phyloP scores from a whole-genome alignment of 2,113 vertebrate genomes.

The Nyctereutes procyonoides region DNA sequence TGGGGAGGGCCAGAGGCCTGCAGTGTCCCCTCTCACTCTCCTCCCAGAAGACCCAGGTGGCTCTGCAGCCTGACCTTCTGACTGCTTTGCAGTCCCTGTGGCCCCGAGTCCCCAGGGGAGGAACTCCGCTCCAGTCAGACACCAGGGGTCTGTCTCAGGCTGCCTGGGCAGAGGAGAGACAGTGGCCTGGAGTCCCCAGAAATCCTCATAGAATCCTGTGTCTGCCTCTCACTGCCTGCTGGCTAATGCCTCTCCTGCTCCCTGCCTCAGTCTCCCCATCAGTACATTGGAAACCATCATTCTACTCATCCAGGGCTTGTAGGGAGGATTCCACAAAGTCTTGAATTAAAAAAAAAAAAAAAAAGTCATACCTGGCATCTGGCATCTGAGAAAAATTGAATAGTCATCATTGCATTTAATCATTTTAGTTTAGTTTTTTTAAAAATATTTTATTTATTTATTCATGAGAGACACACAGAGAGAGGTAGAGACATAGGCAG shows the following conservation, averaged over 20 bases:
- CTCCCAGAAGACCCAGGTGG: conserved; percentile 42
- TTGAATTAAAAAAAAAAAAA: not conserved
- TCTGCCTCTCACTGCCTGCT: not conserved
- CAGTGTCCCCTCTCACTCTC: not conserved
- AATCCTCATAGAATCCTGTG: too few species aligned
- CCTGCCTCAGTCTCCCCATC: not conserved
- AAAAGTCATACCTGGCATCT: not conserved
- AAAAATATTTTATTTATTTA: too few species aligned
- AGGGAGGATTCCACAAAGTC: not conserved
- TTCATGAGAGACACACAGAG: too few species aligned
- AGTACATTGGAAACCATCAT: not conserved
- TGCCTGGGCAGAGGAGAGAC: not conserved
- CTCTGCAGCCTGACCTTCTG: conserved; percentile 6
- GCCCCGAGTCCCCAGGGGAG: not conserved
- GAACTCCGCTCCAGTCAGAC: accelerated
- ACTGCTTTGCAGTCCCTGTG: not conserved
- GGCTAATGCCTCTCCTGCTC: not conserved
- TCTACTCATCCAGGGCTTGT: not conserved
- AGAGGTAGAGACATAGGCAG: too few species aligned
- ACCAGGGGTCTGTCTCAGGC: too few species aligned
- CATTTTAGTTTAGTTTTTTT: not conserved
- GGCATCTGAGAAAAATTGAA: not conserved
- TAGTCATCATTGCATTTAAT: accelerated
- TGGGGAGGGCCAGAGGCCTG: not conserved
- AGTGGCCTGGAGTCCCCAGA: not conserved